Evolutionary conservation across 2,113 vertebrate species (phyloP).

Genomic region (Xiphophorus couchianus): DNA sequence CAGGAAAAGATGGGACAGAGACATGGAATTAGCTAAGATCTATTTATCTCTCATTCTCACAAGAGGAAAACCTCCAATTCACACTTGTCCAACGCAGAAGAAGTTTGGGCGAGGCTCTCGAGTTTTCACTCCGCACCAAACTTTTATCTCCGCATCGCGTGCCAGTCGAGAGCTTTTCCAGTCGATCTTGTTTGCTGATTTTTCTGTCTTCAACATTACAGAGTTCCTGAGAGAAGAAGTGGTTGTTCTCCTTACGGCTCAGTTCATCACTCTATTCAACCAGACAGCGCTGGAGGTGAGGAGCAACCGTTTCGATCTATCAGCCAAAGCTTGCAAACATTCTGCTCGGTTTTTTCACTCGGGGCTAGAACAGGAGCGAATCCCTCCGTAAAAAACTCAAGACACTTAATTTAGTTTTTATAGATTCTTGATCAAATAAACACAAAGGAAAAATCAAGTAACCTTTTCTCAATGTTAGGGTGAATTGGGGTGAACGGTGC

Average conservation of each 20-base stretch:
- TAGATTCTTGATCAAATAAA: constrained; percentile 10
- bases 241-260: constrained; percentile 85
- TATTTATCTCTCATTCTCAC: constrained; percentile 31
- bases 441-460: constrained; percentile 5
- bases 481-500: neutral
- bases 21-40: constrained; percentile 35
- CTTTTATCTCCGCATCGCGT: constrained; percentile 21
- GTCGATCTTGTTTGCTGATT: constrained; percentile 31
- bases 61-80: constrained; percentile 12
- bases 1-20: constrained; percentile 54
- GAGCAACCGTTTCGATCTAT: constrained; percentile 49
- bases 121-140: constrained; percentile 26
- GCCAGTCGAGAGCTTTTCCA: constrained; percentile 28
- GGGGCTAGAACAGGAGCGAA: constrained; percentile 24
- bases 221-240: constrained; percentile 85
- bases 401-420: neutral
- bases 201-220: constrained; percentile 46
- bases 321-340: constrained; percentile 55
- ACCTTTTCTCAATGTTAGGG: neutral
- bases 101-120: constrained; percentile 17
- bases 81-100: constrained; percentile 27
- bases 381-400: neutral
- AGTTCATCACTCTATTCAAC: constrained; percentile 90
- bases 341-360: constrained; percentile 44
- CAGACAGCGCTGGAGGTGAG: constrained; percentile 87